phyloP scores from a whole-genome alignment of 2,888 invertebrate genomes.

The Nymphalis urticae region DNA sequence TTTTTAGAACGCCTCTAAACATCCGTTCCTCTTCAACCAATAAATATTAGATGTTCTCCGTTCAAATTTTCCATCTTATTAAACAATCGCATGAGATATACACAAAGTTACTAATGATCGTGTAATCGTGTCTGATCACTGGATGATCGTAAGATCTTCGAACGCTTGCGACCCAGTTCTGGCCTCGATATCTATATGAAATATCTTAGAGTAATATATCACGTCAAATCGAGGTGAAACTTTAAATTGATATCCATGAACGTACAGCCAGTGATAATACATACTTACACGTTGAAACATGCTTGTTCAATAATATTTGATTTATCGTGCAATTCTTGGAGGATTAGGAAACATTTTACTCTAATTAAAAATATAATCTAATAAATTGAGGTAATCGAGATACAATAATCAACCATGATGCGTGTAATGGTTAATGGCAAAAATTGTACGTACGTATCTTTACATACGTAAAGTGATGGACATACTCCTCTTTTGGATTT shows the following conservation, averaged over 20 bases:
- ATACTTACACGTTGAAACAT: not conserved
- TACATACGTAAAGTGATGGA: too few species aligned
- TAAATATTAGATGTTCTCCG: not conserved
- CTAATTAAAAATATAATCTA: too few species aligned
- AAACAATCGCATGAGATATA: not conserved
- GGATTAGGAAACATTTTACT: too few species aligned
- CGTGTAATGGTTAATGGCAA: too few species aligned
- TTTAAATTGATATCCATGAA: constrained; percentile 17
- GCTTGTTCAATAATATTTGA: not conserved
- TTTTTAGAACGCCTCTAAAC: not conserved
- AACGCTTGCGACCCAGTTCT: constrained; percentile 9
- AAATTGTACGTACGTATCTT: too few species aligned
- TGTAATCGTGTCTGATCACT: constrained; percentile 3
- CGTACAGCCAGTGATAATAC: not conserved
- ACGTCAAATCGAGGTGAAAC: constrained; percentile 17
- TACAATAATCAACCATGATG: too few species aligned
- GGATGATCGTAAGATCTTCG: constrained; percentile 5
- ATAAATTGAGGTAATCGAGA: too few species aligned
- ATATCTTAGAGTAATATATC: constrained; percentile 15
- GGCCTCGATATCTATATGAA: constrained; percentile 1
- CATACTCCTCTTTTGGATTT: too few species aligned
- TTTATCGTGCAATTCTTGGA: too few species aligned
- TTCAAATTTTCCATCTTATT: constrained; percentile 6
- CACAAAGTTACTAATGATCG: constrained; percentile 8
- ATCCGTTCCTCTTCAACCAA: not conserved